Percentiles rank a stretch among this genome's conserved stretches.
These are phyloP conservation scores for Ceratina calcarata DNA, from an alignment of 1,140 invertebrate species.

Conservation along the genomic window DNA sequence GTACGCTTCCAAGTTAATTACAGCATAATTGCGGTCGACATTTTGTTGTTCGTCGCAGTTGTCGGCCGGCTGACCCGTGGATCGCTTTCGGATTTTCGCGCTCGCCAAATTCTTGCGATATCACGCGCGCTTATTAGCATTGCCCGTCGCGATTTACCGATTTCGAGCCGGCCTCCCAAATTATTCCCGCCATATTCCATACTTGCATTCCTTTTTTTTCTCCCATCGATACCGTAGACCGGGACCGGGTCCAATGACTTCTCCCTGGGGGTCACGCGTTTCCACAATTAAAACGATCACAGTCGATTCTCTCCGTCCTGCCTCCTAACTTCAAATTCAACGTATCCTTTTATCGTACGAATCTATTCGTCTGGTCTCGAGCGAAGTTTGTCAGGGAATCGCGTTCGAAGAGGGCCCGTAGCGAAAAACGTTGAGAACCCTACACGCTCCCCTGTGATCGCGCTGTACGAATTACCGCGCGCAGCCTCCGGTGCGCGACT, in stretches of 20 bases:
- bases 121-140: slow-evolving; percentile 55
- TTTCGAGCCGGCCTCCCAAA: slow-evolving; percentile 27
- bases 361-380: no score
- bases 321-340: no score
- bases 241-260: neutral
- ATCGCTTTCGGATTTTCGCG: slow-evolving; percentile 55
- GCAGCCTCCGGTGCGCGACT: neutral
- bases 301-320: no score
- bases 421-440: no score
- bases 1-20: slow-evolving; percentile 78
- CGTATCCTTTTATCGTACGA: no score
- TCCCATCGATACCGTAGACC: no score
- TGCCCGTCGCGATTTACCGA: slow-evolving; percentile 25
- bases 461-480: no score
- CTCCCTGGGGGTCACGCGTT: no score
- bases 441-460: neutral
- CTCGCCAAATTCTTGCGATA: slow-evolving; percentile 57
- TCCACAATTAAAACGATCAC: no score
- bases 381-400: no score
- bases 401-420: no score
- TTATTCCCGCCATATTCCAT: slow-evolving; percentile 40
- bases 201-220: neutral
- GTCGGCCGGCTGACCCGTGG: slow-evolving; percentile 50
- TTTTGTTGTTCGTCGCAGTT: slow-evolving; percentile 76
- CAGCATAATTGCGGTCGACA: slow-evolving; percentile 80